phyloP scores from a whole-genome alignment of 2,888 invertebrate genomes.

The Seira ritae region DNA sequence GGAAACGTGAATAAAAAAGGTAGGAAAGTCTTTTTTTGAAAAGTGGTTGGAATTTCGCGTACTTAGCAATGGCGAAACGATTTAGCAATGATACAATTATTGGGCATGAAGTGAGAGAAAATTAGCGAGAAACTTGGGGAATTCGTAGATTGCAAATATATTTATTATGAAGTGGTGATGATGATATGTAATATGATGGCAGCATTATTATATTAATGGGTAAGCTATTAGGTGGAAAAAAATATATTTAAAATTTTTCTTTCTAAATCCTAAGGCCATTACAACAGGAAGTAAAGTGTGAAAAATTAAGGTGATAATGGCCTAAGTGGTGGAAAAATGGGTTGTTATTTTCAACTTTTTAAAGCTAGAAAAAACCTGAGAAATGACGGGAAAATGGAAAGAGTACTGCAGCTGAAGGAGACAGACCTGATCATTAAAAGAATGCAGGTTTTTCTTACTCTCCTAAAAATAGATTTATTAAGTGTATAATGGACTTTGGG shows the following conservation, averaged over 20 bases:
- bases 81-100: slow-evolving; percentile 19
- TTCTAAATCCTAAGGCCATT: neutral
- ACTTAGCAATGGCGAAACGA: neutral
- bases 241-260: neutral
- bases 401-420: neutral
- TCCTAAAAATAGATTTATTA: neutral
- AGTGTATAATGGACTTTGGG: slow-evolving; percentile 1
- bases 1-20: slow-evolving; percentile 17
- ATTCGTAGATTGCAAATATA: neutral
- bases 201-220: slow-evolving; percentile 41
- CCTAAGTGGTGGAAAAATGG: slow-evolving; percentile 38
- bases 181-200: neutral
- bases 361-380: neutral
- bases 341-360: slow-evolving; percentile 22
- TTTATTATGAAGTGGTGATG: neutral
- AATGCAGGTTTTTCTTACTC: neutral
- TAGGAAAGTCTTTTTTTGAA: too few species aligned
- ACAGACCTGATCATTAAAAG: neutral
- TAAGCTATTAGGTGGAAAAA: slow-evolving; percentile 49
- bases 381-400: slow-evolving; percentile 1
- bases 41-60: slow-evolving; percentile 1
- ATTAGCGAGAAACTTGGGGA: slow-evolving; percentile 7
- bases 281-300: slow-evolving; percentile 18
- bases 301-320: slow-evolving; percentile 19
- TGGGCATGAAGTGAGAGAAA: neutral